Conservation (phyloP, 1,140 invertebrate genomes). For the Drosophila tani region DNA sequence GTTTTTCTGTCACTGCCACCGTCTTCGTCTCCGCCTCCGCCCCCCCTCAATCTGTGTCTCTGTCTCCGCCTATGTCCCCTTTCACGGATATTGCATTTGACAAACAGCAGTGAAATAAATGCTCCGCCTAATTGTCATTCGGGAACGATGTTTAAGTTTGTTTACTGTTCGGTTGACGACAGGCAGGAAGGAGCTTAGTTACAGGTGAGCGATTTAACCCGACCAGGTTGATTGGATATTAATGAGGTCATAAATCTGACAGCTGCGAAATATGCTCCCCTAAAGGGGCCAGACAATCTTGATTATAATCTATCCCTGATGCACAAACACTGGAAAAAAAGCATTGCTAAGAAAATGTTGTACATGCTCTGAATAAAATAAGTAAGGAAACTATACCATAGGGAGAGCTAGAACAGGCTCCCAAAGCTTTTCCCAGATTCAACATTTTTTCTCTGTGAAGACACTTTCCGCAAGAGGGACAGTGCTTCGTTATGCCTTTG, state of each 20-base stretch:
- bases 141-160: slow-evolving; percentile 25
- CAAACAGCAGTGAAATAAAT: slow-evolving; percentile 57
- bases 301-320: neutral
- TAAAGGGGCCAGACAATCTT: neutral
- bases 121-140: slow-evolving; percentile 58
- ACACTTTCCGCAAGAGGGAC: no score
- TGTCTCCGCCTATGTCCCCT: slow-evolving; percentile 23
- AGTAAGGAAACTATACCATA: no score
- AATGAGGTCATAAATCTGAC: slow-evolving; percentile 18
- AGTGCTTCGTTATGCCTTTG: neutral
- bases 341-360: no score
- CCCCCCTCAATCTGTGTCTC: no score
- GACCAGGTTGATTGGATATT: slow-evolving; percentile 29
- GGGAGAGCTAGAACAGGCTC: no score
- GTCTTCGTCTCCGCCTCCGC: neutral
- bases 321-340: neutral
- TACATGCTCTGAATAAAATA: no score
- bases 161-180: slow-evolving; percentile 16
- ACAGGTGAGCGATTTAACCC: neutral
- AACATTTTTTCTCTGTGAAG: no score
- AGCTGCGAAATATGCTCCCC: neutral
- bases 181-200: slow-evolving; percentile 21
- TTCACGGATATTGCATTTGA: slow-evolving; percentile 64
- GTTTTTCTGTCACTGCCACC: slow-evolving; percentile 8
- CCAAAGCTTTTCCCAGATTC: no score